Conservation (phyloP, 1,140 invertebrate species). For the Saccostrea cuccullata region DNA sequence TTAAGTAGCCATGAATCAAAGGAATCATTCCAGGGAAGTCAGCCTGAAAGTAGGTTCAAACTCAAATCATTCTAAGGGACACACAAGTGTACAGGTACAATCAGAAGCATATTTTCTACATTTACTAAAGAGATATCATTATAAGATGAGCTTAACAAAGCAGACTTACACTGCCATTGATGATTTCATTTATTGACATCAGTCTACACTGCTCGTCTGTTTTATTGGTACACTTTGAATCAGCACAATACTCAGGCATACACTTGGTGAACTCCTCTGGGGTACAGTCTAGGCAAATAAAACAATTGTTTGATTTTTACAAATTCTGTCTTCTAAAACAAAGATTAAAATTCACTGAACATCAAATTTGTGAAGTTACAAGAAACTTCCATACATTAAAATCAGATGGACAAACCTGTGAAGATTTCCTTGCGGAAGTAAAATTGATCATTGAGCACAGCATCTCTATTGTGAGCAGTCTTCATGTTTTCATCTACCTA, state of each 20-base stretch:
- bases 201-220: conserved; percentile 26
- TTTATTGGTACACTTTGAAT: conserved; percentile 50
- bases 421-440: conserved; percentile 74
- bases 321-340: no score
- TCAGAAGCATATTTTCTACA: background rate
- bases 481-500: conserved; percentile 99
- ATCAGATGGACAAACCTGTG: conserved; percentile 62
- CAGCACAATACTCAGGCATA: conserved; percentile 53
- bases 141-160: no score
- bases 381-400: background rate
- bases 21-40: conserved; percentile 97
- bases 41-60: conserved; percentile 58
- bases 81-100: no score
- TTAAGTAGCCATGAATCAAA: conserved; percentile 91
- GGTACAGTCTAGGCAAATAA: conserved; percentile 66
- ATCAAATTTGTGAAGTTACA: background rate
- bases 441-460: conserved; percentile 81
- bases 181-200: conserved; percentile 96
- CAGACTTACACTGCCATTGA: conserved; percentile 93
- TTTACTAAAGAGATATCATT: no score
- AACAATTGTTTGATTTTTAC: no score
- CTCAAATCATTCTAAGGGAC: background rate
- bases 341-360: background rate
- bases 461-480: conserved; percentile 93
- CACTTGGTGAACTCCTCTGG: conserved; percentile 64